Evolutionary conservation across 2,888 invertebrate species (phyloP), one percentile per base, ranked within the genome.

Genomic region (Yponomeuta plumbellus): DNA sequence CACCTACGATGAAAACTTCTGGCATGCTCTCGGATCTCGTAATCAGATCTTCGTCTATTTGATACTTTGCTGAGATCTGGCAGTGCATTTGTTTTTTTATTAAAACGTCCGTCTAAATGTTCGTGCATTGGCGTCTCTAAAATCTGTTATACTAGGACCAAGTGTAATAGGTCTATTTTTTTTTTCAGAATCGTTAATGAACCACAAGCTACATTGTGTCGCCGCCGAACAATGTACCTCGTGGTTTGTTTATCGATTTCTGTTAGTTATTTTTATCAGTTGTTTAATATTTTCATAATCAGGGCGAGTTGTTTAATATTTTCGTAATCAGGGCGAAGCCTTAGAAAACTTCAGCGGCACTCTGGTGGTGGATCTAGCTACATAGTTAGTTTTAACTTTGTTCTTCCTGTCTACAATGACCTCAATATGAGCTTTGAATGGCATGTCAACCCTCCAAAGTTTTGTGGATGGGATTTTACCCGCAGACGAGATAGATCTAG

Each of bases 231-330:
- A 26, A 26, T 26, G 26, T 26, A 11, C 2, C 62, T 26, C 63
- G 70, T 68, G 69, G 63, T 66, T 69, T 69, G 66, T 67, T 71
- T 76, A 74, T 76, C 70, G 74, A 76, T 77, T 76, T 77, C 73
- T 74, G 58, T 20, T 61, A 21, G 23, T 66, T 64, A 52, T 64
- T 64, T 56, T 64, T 44, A 22, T 44, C 59, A n/a, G 17, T 44
- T n/a, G 44, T 65, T 65, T 52, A 52, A 39, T 39, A 39, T 39
- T 8, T 39, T 23, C 22, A 11, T 34, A 23, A 40, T 11, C n/a
- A 23, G 39, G 23, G 26, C 11, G n/a, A 34, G 20, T 56, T 64
- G 13, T 64, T 8, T 10, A 40, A 64, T 21, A 13, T 61, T 61
- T 34, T 8, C 34, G 34, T 34, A 8, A 34, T 34, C 34, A 34